phyloP scores from a whole-genome alignment of 2,888 invertebrate genomes.

The Hesperia comma region DNA sequence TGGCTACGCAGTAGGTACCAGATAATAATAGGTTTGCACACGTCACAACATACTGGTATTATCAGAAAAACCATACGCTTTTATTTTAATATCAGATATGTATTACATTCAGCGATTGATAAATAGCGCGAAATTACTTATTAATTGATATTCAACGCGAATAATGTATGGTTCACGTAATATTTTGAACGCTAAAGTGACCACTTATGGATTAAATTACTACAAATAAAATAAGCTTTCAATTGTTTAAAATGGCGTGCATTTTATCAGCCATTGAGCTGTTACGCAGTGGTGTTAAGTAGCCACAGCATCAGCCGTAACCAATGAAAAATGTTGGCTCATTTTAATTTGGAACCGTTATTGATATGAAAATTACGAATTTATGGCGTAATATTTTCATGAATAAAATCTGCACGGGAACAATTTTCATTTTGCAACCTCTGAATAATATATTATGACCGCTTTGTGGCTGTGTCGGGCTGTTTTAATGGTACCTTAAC shows the following conservation, averaged over 20 bases:
- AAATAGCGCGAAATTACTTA: conserved; percentile 4
- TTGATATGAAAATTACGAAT: conserved; percentile 46
- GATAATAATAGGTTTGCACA: no score
- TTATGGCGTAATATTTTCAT: conserved; percentile 49
- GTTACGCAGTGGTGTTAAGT: conserved; percentile 26
- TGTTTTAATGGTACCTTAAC: conserved; percentile 50
- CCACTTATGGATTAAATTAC: background rate
- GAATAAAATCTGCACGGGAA: conserved; percentile 48
- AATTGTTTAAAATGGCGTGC: conserved; percentile 22
- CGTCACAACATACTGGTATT: no score
- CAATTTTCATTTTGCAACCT: conserved; percentile 51
- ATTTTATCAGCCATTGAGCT: conserved; percentile 26
- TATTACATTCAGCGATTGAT: background rate
- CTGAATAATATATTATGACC: conserved; percentile 52
- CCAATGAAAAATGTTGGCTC: conserved; percentile 37
- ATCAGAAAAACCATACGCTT: no score
- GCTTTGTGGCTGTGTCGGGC: conserved; percentile 47
- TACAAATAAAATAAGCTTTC: conserved; percentile 19
- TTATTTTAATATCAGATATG: background rate
- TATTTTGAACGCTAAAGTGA: conserved; percentile 14
- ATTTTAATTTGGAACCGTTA: conserved; percentile 44
- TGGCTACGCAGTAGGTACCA: no score
- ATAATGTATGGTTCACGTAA: conserved; percentile 5
- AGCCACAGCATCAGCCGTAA: conserved; percentile 20
- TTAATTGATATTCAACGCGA: conserved; percentile 8